phyloP scores from a whole-genome alignment of 1,140 invertebrate species.

The Hyles euphorbiae region DNA sequence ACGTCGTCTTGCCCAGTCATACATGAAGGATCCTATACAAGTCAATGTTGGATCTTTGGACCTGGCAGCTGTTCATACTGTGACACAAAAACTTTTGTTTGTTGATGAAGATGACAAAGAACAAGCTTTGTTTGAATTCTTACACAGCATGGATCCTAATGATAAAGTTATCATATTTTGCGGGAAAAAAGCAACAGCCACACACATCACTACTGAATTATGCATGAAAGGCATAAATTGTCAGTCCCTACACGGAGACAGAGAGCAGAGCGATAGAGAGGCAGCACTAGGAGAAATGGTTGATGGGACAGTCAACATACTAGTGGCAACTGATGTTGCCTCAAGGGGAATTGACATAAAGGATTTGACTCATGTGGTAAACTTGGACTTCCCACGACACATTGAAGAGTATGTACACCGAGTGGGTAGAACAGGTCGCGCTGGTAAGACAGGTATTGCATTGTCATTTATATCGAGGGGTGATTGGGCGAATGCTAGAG shows the following conservation, averaged over 20 bases:
- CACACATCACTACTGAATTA: conserved; percentile 88
- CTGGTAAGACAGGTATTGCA: conserved; percentile 88
- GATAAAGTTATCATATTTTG: conserved; percentile 94
- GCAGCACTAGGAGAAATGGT: conserved; percentile 89
- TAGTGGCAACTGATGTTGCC: conserved; percentile 97
- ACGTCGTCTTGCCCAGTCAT: conserved; percentile 85
- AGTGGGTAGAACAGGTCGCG: conserved; percentile 91
- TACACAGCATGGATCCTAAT: conserved; percentile 78
- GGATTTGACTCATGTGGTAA: conserved; percentile 89
- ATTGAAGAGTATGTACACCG: conserved; percentile 95
- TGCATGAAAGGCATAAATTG: conserved; percentile 80
- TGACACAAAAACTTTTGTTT: conserved; percentile 85
- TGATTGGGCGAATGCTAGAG: conserved; percentile 87
- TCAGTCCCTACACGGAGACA: conserved; percentile 91
- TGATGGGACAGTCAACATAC: conserved; percentile 82
- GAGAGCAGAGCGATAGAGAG: conserved; percentile 91
- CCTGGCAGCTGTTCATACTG: conserved; percentile 88
- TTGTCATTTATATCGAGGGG: conserved; percentile 87
- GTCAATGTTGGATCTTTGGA: conserved; percentile 93
- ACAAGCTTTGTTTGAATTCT: conserved; percentile 74
- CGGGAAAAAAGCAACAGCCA: conserved; percentile 87
- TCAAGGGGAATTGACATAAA: conserved; percentile 94
- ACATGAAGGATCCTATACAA: conserved; percentile 92
- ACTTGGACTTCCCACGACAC: conserved; percentile 93
- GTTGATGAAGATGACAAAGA: conserved; percentile 82